Evolutionary conservation across 2,888 invertebrate genomes (phyloP), one percentile per base, ranked within the genome.

Genomic region (Drosophila tanythrix): DNA sequence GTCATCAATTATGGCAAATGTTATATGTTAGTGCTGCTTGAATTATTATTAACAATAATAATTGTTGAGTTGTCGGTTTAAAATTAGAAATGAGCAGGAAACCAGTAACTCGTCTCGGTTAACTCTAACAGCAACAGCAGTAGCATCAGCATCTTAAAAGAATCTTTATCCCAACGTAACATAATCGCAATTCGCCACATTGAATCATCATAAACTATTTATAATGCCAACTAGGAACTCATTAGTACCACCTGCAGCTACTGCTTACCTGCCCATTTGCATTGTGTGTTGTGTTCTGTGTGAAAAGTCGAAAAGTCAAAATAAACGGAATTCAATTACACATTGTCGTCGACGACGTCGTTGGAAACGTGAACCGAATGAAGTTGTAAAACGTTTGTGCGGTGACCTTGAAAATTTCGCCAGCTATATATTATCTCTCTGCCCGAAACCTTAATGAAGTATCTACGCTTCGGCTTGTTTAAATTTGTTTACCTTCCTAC

Each of bases 221-320:
- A 66, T 80, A 70, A 55, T 62, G 52, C 40, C 71, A 82, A 79
- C 83, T 75, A 83, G 89, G 81, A 90, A 85, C 89, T 86, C 84
- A 85, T 85, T 85, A 85, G 81, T 70, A 90, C 88, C 77, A 69
- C 70, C 77, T 71, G 69, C 64, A 57, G 62, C 46, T 15, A 51
- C 43, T 51, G 46, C 36, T 40, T 70, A 70, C 59, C 74, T 72
- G 79, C 1, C 67, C 71, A 77, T 81, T 78, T 82, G 80, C 77
- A 88, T 76, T 74, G 81, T 77, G 15, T 38, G 51, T 71, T 70
- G 80, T 48, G 53, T 46, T 56, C 48, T 77, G 83, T 88, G 85
- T 74, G 90, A 90, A 81, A 83, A 86, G 86, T 90, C 90, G 75
- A 85, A 88, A 85, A 85, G 90, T 90, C 85, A 85, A 90, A 88